Conservation (phyloP, 2,888 invertebrate species). For the Sycophila texana region DNA sequence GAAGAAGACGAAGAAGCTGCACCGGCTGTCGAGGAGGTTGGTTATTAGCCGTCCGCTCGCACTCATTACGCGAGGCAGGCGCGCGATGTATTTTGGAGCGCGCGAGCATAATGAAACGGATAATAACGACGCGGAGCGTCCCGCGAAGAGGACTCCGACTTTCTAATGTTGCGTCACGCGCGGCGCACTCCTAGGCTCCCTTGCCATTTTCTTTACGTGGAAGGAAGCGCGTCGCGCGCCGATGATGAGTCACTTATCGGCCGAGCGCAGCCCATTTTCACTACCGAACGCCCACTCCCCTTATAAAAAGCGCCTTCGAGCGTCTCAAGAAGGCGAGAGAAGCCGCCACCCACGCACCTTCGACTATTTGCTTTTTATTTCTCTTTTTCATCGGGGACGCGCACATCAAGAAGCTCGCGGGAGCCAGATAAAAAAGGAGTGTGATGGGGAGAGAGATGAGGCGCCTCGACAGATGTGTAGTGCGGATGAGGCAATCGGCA, state of each 20-base stretch:
- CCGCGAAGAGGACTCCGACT: slow-evolving; percentile 52
- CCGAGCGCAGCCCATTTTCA: not conserved
- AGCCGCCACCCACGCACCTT: not conserved
- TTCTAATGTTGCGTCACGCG: slow-evolving; percentile 52
- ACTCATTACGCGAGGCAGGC: too few relatives aligned
- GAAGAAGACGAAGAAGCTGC: not conserved
- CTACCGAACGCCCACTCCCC: not conserved
- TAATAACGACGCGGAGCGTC: slow-evolving; percentile 28
- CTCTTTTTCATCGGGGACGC: not conserved
- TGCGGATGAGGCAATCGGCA: not conserved
- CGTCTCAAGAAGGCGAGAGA: too few relatives aligned
- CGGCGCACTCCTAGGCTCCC: not conserved
- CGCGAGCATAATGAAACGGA: not conserved
- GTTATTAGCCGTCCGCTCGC: too few relatives aligned
- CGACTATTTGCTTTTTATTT: not conserved
- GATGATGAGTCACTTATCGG: not conserved
- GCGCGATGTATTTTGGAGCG: too few relatives aligned
- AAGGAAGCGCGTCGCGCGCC: not conserved
- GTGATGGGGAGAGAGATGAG: not conserved
- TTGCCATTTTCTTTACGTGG: not conserved
- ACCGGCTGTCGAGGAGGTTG: too few relatives aligned
- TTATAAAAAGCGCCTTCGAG: not conserved
- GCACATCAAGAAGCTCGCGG: not conserved
- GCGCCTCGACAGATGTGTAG: not conserved
- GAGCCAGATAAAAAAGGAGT: not conserved